Conservation (phyloP, 2,797 vertebrate genomes). For the Anguilla marmorata region DNA sequence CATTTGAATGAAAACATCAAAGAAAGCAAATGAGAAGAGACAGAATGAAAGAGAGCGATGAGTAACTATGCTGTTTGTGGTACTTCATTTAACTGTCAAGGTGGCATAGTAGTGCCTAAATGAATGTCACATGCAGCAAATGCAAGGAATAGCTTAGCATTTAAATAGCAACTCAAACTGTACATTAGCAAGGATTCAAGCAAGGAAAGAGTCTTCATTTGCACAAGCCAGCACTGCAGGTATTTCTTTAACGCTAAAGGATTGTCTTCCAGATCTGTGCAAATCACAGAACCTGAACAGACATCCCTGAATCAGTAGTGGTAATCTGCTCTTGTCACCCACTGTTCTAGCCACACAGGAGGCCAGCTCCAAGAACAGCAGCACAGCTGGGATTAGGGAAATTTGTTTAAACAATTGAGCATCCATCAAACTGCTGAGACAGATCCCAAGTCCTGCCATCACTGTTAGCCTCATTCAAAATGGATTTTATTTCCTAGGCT, state of each 20-base stretch:
- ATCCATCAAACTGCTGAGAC: constrained; percentile 55
- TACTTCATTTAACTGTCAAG: constrained; percentile 33
- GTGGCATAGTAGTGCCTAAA: constrained; percentile 31
- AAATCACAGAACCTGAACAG: constrained; percentile 33
- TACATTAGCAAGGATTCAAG: constrained; percentile 29
- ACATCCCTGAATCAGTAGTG: constrained; percentile 34
- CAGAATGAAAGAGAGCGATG: constrained; percentile 47
- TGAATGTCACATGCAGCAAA: constrained; percentile 26
- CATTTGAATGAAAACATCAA: constrained; percentile 65
- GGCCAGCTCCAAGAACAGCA: constrained; percentile 20
- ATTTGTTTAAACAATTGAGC: constrained; percentile 53
- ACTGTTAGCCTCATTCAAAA: constrained; percentile 53
- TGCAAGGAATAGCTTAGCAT: neutral
- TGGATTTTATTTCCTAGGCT: constrained; percentile 66
- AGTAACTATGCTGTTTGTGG: constrained; percentile 58
- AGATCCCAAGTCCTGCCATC: constrained; percentile 61
- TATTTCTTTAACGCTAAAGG: constrained; percentile 53
- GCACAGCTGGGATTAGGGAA: constrained; percentile 49
- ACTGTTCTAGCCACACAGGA: constrained; percentile 46
- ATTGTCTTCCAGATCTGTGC: constrained; percentile 34
- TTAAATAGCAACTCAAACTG: constrained; percentile 27
- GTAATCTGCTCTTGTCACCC: constrained; percentile 20
- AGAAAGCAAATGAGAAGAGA: constrained; percentile 29
- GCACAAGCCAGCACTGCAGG: constrained; percentile 52
- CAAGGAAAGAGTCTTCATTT: neutral